Evolutionary conservation across 2,113 vertebrate species (phyloP), one percentile per base, ranked within the genome.

Genomic region (Hiodon alosoides): DNA sequence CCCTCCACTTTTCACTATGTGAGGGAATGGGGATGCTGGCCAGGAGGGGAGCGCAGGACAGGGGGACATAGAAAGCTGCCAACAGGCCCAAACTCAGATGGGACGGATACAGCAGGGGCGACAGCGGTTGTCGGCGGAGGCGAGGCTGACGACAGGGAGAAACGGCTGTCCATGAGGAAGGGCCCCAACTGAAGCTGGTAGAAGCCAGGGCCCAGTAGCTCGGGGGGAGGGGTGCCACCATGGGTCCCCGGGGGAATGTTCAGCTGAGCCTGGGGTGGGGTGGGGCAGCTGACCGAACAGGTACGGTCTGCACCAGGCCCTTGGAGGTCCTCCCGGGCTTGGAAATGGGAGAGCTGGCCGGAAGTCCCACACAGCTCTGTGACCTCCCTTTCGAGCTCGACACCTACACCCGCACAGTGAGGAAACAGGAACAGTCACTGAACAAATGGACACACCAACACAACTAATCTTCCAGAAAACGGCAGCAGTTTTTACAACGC

Each of bases 31-130:
- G 88, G 80, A 51, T 85, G 92, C 84, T 90, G 89, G 84, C 91
- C 83, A 0, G 90, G 82, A 0, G 90, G 84, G 73, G 88, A 89
- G 52, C 87, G 77, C 46, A 81, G 54, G 72, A 72, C 79, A 14
- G 83, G 89, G 31, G 92, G 75, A 54, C 87, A 90, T 88, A 95
- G 86, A 76, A 94, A 93, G 76, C 87, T 87, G 77, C 93, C 88
- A 4, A 95, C 87, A 67, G 90, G 84, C 82, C 94, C 91, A 65
- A 94, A 94, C 80, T 92, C 92, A 0, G 93, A 88, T 0, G 91
- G 84, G 80, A 91, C 89, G 0, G 92, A 88, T 84, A 91, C 81
- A 80, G 91, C 87, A 0, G 86, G 74, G 74, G 86, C 66, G 16
- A 78, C 79, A 52, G 80, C 69, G 6, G 87, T 52, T 31, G 31